Percentiles rank a stretch among this genome's conserved stretches.
Conservation (phyloP, 2,113 vertebrate genomes). For the Ibidorhyncha struthersii region DNA sequence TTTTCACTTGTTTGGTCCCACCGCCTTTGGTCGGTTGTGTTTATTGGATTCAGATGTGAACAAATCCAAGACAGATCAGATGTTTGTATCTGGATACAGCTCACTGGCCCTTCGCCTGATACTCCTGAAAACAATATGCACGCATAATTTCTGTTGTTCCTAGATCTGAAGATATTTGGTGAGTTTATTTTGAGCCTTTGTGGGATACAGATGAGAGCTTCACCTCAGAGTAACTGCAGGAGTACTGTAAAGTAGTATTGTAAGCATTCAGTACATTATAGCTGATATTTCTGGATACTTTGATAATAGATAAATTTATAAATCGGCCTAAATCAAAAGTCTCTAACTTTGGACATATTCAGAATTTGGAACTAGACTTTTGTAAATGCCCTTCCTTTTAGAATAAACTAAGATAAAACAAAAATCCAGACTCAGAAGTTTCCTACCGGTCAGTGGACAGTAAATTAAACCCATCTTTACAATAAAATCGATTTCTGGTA, state of each 20-base stretch:
- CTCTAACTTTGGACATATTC: background rate
- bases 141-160: background rate
- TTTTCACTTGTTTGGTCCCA: background rate
- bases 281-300: background rate
- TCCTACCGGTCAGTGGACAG: background rate
- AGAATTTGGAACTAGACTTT: background rate
- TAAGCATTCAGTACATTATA: background rate
- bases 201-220: background rate
- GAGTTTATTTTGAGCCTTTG: background rate
- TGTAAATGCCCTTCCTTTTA: background rate
- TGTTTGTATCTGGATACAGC: background rate
- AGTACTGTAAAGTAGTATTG: background rate
- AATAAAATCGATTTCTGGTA: background rate
- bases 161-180: background rate
- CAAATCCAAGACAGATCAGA: background rate
- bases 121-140: background rate
- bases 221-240: background rate
- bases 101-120: background rate
- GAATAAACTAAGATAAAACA: background rate
- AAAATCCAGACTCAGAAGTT: background rate
- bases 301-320: background rate
- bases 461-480: background rate
- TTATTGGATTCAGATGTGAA: background rate
- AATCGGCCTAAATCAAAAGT: background rate
- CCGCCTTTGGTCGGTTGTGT: background rate